A percentile compares a stretch with the other conserved stretches of the same genome.
phyloP scores from a whole-genome alignment of 2,888 invertebrate genomes.

The Eupsilia transversa region DNA sequence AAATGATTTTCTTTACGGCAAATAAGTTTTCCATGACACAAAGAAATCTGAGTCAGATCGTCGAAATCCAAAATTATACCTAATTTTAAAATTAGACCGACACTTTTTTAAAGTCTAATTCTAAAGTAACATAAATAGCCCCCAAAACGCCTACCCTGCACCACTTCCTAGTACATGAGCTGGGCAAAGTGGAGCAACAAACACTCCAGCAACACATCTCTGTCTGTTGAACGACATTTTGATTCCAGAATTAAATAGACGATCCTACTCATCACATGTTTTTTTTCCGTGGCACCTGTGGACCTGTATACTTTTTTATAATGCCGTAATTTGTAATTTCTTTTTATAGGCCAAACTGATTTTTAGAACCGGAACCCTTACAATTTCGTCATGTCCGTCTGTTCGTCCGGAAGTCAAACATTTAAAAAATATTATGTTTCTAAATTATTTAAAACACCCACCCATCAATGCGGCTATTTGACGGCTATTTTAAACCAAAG shows the following conservation, averaged over 20 bases:
- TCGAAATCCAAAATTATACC: no score
- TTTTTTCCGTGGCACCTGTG: no score
- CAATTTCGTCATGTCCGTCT: background rate
- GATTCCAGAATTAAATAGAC: no score
- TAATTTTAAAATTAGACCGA: no score
- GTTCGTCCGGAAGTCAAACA: background rate
- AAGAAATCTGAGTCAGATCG: background rate
- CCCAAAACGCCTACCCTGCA: no score
- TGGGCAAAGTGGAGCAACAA: no score
- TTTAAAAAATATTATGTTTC: background rate
- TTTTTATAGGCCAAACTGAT: background rate
- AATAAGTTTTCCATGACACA: background rate
- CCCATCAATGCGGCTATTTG: background rate
- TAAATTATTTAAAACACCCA: background rate
- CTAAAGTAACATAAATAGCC: background rate
- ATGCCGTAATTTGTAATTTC: background rate
- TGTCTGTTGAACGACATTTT: no score
- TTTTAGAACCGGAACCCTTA: background rate
- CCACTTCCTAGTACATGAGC: background rate
- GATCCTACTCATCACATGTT: no score
- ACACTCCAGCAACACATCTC: no score
- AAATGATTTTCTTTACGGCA: background rate
- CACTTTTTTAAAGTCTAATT: background rate
- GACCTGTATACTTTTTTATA: no score
- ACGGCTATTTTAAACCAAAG: background rate